These are phyloP conservation scores for Pseudanteris insignis DNA, from an alignment of 2,888 invertebrate genomes.

Conservation along the genomic window DNA sequence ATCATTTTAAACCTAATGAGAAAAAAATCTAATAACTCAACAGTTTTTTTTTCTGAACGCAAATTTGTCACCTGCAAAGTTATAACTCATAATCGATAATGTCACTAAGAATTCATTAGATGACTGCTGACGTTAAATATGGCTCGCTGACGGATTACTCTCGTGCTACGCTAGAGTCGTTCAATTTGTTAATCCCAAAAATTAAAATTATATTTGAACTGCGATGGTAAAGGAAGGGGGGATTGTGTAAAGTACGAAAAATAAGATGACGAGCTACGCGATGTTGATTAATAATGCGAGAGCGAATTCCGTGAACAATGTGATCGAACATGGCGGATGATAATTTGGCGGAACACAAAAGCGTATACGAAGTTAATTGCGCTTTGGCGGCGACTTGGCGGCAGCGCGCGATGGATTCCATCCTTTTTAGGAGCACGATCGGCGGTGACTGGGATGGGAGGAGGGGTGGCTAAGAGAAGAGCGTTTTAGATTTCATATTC, in stretches of 20 bases:
- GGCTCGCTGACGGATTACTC: too few species aligned
- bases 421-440: slow-evolving; percentile 30
- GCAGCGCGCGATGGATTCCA: slow-evolving; percentile 23
- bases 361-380: slow-evolving; percentile 37
- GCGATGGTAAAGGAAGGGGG: too few species aligned
- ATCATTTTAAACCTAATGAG: too few species aligned
- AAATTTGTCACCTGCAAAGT: too few species aligned
- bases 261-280: slow-evolving; percentile 8
- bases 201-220: too few species aligned
- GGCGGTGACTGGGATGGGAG: slow-evolving; percentile 24
- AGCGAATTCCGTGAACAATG: slow-evolving; percentile 28
- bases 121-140: too few species aligned
- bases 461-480: slow-evolving; percentile 44
- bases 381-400: slow-evolving; percentile 43
- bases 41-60: too few species aligned
- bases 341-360: slow-evolving; percentile 41
- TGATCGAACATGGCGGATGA: slow-evolving; percentile 36
- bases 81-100: too few species aligned
- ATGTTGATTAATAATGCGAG: slow-evolving; percentile 33
- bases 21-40: too few species aligned
- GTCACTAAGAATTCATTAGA: too few species aligned
- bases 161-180: too few species aligned
- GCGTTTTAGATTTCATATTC: slow-evolving; percentile 57
- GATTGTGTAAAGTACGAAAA: slow-evolving; percentile 12
- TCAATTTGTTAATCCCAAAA: too few species aligned